Evolutionary conservation across 2,113 vertebrate species (phyloP).

Genomic region (Odocoileus hemionus): DNA sequence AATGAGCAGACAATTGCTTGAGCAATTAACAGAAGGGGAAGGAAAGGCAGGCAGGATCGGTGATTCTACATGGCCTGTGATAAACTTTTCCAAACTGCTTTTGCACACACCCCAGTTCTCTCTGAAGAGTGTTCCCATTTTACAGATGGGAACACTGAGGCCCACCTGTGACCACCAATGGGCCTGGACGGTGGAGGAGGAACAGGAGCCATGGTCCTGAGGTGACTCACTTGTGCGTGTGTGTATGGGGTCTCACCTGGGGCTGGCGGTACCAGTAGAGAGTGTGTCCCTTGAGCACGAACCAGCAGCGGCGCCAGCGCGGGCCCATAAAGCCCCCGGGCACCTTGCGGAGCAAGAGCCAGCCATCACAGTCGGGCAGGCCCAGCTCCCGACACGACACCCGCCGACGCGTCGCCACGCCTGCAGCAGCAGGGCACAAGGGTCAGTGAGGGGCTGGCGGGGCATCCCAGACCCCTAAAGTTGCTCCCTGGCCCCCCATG

Average conservation of each 20-base stretch:
- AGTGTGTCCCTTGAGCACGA: constrained; percentile 89
- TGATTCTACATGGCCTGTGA: not conserved
- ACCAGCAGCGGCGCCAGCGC: constrained; percentile 98
- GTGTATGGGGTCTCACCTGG: constrained; percentile 80
- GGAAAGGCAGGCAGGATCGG: not conserved
- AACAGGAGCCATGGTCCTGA: not conserved
- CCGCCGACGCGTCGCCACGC: constrained; percentile 84
- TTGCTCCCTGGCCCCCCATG: fast-evolving
- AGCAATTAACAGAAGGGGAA: not conserved
- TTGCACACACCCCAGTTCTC: not conserved
- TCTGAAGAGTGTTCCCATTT: not conserved
- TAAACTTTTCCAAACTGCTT: not conserved
- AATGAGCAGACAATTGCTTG: not conserved
- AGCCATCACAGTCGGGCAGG: constrained; percentile 92
- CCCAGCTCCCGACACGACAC: constrained; percentile 94
- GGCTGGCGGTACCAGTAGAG: constrained; percentile 94
- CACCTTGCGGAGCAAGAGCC: constrained; percentile 94
- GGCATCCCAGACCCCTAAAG: not conserved
- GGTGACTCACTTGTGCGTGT: not conserved
- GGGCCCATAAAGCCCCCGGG: constrained; percentile 89
- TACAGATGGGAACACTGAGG: not conserved
- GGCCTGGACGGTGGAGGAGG: not conserved
- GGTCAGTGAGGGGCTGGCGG: not conserved
- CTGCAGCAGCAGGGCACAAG: constrained; percentile 9
- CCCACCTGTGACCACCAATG: not conserved